Conservation (phyloP, 2,113 vertebrate genomes). For the Dinomys branickii region DNA sequence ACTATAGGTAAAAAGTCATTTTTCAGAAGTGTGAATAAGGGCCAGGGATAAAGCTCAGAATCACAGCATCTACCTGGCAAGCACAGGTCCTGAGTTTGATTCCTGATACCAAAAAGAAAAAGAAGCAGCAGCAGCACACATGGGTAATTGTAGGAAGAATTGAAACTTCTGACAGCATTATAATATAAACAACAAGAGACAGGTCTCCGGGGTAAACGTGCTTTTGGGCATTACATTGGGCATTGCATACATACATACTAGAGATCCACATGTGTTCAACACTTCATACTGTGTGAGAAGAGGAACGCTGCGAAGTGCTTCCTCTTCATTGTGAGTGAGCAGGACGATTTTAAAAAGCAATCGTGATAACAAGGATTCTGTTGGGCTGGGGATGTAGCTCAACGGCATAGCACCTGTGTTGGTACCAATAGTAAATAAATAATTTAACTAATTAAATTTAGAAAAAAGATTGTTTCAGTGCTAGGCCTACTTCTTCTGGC, state of each 20-base stretch:
- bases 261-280: neutral
- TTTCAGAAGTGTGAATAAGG: neutral
- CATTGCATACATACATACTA: too few species aligned
- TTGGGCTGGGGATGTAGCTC: neutral
- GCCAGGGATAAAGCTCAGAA: too few species aligned
- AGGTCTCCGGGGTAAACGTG: neutral
- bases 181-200: neutral
- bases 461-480: too few species aligned
- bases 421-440: too few species aligned
- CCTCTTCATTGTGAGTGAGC: neutral
- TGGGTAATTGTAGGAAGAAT: neutral
- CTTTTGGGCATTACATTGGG: neutral
- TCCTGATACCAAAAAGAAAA: too few species aligned
- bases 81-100: too few species aligned
- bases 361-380: neutral
- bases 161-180: neutral
- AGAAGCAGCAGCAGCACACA: too few species aligned
- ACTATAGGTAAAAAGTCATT: neutral
- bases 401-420: too few species aligned
- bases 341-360: neutral
- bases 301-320: neutral
- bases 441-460: too few species aligned
- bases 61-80: too few species aligned
- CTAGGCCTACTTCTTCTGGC: neutral
- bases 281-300: neutral